Conservation (phyloP, 2,888 invertebrate species). For the Chymomyza procnemis region DNA sequence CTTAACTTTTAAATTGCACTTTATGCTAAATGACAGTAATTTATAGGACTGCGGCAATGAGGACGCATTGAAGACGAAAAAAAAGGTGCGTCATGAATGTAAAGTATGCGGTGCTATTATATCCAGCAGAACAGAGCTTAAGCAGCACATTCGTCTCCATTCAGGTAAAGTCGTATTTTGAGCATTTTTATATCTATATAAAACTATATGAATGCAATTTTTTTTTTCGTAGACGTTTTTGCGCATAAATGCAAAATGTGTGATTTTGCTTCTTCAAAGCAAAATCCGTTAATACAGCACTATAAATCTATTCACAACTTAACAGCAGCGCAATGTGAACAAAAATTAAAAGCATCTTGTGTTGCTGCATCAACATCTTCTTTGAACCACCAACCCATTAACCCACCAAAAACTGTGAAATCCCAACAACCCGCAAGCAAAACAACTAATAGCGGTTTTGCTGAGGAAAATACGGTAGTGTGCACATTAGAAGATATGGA, state of each 20-base stretch:
- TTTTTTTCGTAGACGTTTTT: conserved; percentile 48
- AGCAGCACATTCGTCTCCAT: conserved; percentile 69
- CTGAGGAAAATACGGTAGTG: conserved; percentile 34
- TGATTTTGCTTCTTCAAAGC: conserved; percentile 53
- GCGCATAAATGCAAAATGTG: conserved; percentile 65
- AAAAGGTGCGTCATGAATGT: conserved; percentile 60
- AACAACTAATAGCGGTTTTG: background rate
- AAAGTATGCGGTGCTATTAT: conserved; percentile 67
- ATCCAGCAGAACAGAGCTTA: conserved; percentile 60
- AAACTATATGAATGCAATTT: background rate
- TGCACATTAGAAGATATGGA: conserved; percentile 62
- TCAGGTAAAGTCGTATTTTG: conserved; percentile 50
- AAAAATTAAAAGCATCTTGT: background rate
- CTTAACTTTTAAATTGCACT: conserved; percentile 25
- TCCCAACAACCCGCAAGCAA: background rate
- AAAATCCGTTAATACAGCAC: conserved; percentile 55
- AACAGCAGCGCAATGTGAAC: conserved; percentile 26
- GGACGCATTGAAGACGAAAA: background rate
- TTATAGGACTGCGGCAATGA: background rate
- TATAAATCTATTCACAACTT: conserved; percentile 52
- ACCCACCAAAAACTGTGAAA: background rate
- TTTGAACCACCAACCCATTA: background rate
- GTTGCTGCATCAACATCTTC: background rate
- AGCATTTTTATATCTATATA: background rate
- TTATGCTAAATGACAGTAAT: background rate